phyloP scores from a whole-genome alignment of 2,113 vertebrate species.

The Dasyprocta punctata region DNA sequence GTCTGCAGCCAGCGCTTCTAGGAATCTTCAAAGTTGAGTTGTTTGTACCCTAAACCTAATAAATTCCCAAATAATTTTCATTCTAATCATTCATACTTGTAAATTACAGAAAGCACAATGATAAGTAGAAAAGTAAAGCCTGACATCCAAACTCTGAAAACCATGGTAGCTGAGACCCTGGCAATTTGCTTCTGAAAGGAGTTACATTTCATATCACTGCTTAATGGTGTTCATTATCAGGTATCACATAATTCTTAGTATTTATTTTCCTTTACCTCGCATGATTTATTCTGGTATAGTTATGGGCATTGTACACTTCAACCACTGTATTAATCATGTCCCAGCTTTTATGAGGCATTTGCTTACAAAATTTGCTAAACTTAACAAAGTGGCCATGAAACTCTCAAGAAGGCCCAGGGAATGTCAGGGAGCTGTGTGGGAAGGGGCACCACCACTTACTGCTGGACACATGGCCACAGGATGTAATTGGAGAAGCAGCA shows the following conservation, averaged over 20 bases:
- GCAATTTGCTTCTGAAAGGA: neutral
- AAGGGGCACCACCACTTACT: neutral
- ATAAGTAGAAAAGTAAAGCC: neutral
- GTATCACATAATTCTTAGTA: neutral
- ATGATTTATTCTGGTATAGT: neutral
- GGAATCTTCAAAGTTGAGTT: neutral
- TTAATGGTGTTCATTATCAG: neutral
- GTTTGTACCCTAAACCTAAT: neutral
- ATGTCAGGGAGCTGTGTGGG: neutral
- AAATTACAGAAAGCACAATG: neutral
- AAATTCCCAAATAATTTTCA: neutral
- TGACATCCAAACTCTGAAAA: neutral
- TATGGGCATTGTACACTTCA: neutral
- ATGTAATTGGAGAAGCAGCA: constrained; percentile 54
- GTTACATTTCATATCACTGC: neutral
- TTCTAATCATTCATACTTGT: neutral
- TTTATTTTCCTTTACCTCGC: neutral
- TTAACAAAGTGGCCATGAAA: neutral
- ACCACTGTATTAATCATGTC: neutral
- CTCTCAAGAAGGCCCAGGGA: neutral
- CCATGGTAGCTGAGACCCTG: neutral
- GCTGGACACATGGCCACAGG: neutral
- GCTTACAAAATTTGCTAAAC: neutral
- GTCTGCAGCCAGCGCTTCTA: neutral
- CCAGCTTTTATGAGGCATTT: neutral